Evolutionary conservation across 2,113 vertebrate genomes (phyloP).

Genomic region (Jaculus jaculus): DNA sequence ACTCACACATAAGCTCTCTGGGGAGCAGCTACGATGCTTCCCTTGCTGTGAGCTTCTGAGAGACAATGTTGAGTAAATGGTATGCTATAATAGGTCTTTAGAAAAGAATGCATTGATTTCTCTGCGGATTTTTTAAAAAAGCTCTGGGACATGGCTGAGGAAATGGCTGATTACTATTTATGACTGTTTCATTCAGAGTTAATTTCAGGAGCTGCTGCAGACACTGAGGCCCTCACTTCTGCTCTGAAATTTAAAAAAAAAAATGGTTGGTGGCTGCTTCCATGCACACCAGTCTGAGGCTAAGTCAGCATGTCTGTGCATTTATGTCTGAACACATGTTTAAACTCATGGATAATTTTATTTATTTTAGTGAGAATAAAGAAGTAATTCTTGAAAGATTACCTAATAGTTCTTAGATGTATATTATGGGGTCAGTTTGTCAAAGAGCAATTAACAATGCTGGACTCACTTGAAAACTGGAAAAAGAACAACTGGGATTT

Average conservation of each 20-base stretch:
- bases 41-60: neutral
- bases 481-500: too few species aligned
- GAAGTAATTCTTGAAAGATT: neutral
- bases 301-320: neutral
- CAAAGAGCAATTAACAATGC: too few species aligned
- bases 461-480: too few species aligned
- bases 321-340: neutral
- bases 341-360: too few species aligned
- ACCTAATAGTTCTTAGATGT: neutral
- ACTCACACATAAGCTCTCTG: too few species aligned
- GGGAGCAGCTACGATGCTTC: neutral
- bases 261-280: neutral
- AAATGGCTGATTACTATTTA: constrained; percentile 80
- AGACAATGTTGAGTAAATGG: constrained; percentile 2
- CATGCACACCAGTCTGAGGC: neutral
- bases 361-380: neutral
- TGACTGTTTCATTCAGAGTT: constrained; percentile 78
- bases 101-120: constrained; percentile 76
- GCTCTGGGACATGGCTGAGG: constrained; percentile 73
- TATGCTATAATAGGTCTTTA: constrained; percentile 23
- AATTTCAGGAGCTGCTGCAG: constrained; percentile 73
- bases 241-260: constrained; percentile 68
- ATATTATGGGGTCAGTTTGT: neutral
- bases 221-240: constrained; percentile 40
- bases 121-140: constrained; percentile 69